Evolutionary conservation across 2,113 vertebrate species (phyloP).

Genomic region (Sylvia atricapilla): DNA sequence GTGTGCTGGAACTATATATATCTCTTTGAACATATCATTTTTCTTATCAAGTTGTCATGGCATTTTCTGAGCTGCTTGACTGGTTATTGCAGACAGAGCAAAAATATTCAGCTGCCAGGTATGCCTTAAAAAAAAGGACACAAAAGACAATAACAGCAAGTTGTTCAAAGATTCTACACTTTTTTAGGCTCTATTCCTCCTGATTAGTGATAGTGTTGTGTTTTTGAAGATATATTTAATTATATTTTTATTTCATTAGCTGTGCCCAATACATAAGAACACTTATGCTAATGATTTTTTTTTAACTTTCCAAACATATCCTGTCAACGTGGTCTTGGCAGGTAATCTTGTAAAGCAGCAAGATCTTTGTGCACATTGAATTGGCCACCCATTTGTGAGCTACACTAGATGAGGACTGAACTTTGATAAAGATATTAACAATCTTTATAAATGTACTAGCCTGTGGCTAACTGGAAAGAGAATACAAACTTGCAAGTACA

Average conservation of each 20-base stretch:
- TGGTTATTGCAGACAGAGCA: slow-evolving; percentile 26
- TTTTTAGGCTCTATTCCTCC: background rate
- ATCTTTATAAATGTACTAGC: background rate
- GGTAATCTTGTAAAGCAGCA: background rate
- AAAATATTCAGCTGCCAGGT: slow-evolving; percentile 37
- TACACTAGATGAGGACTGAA: background rate
- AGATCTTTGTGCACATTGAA: background rate
- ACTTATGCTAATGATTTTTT: background rate
- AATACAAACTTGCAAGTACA: background rate
- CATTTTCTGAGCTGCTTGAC: slow-evolving; percentile 16
- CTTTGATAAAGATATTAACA: slow-evolving; percentile 9
- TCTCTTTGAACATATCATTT: slow-evolving; percentile 29
- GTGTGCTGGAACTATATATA: slow-evolving; percentile 46
- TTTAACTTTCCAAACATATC: background rate
- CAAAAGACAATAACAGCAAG: background rate
- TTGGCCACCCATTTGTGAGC: background rate
- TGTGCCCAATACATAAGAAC: background rate
- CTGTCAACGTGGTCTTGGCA: background rate
- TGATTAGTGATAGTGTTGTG: background rate
- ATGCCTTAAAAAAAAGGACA: background rate
- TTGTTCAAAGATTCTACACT: too few relatives aligned
- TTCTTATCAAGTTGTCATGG: slow-evolving; percentile 48
- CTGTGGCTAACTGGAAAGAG: slow-evolving; percentile 5
- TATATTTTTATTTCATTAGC: background rate
- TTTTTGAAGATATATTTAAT: background rate